These are phyloP conservation scores for Lamproptera curius DNA, from an alignment of 2,888 invertebrate genomes.

Conservation along the genomic window DNA sequence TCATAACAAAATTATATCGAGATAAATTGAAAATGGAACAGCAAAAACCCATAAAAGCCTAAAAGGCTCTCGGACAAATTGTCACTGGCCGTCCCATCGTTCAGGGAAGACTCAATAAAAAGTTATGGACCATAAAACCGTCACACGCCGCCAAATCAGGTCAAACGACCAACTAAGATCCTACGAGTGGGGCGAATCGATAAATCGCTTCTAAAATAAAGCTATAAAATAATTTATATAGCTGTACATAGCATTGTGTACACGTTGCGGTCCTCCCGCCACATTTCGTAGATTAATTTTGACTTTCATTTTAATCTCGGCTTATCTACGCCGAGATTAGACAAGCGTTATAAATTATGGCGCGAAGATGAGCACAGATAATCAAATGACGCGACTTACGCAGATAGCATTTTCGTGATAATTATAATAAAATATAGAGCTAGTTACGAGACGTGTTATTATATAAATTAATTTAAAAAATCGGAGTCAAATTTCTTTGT, in stretches of 20 bases:
- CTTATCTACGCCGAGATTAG: no score
- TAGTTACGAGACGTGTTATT: no score
- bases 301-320: no score
- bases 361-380: neutral
- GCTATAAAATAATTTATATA: slow-evolving; percentile 8
- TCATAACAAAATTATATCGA: slow-evolving; percentile 21
- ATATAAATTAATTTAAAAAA: no score
- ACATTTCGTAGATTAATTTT: no score
- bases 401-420: no score
- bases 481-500: no score
- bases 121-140: slow-evolving; percentile 46
- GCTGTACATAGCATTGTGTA: no score
- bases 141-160: slow-evolving; percentile 42
- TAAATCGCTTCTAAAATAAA: slow-evolving; percentile 26
- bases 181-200: slow-evolving; percentile 32
- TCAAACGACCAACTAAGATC: slow-evolving; percentile 31
- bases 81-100: slow-evolving; percentile 24
- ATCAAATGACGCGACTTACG: no score
- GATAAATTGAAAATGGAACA: slow-evolving; percentile 24
- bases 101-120: slow-evolving; percentile 39
- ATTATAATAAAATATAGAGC: no score
- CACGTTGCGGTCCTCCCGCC: neutral
- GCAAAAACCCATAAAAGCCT: slow-evolving; percentile 25
- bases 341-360: no score
- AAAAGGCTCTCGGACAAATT: slow-evolving; percentile 25